Evolutionary conservation across 1,140 invertebrate species (phyloP), one percentile per base, ranked within the genome.

Genomic region (Brachystomella parvula): DNA sequence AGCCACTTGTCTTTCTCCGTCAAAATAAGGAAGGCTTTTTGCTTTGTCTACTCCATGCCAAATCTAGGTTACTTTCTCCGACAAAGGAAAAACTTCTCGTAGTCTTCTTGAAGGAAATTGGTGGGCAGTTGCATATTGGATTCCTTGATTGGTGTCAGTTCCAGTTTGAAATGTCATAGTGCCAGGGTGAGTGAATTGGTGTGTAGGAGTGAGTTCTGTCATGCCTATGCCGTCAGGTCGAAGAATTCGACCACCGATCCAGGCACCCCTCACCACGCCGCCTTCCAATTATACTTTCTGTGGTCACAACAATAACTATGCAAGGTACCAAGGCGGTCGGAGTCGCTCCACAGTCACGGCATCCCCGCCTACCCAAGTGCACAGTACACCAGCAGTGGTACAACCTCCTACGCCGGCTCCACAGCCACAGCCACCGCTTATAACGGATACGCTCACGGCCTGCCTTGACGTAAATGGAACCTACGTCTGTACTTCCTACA

Each of bases 401-500:
- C 47, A 33, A 3, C 24, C 53, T 29, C 56, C 28, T 29, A 3
- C 44, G 3, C 9, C 21, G 15, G 9, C 47, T 28, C 24, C 61
- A 12, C 49, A 57, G 33, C 24, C 60, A 3, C 68, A 67, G 29
- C 73, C 68, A 44, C 74, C 62, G 31, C 70, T 67, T 29, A 72
- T 73, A 35, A 72, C 71, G 2, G 80, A 82, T 65, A 79, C 80
- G 17, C 71, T 82, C 30, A 77, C 77, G 9, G 79, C 81, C 28
- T 82, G 81, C 72, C 74, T 83, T 6, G 82, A 83, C 70, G 79
- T 81, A 12, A 80, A 82, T 71, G 81, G 81, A 33, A 83, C 82
- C 24, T 84, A 83, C 76, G 80, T 84, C 63, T 83, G 83, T 73
- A 83, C 81, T 21, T 79, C 82, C 1, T 84, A 82, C 76, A 82